Conservation (phyloP, 2,888 invertebrate genomes). For the Ecliptopera silaceata region DNA sequence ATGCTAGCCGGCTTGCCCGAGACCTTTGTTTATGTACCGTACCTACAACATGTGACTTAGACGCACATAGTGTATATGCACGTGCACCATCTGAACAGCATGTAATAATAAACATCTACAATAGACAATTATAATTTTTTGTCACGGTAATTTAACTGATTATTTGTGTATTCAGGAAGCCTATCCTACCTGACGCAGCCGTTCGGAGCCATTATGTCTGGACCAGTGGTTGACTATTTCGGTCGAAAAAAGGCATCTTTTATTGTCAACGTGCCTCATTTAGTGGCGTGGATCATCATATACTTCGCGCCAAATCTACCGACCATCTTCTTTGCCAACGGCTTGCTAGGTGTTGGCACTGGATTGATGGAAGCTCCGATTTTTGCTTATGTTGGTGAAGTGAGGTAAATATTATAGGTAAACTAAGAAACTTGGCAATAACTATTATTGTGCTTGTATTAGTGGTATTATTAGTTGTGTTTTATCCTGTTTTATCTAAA, state of each 20-base stretch:
- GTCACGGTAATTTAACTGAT: no score
- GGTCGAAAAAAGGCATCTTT: conserved; percentile 81
- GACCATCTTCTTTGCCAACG: conserved; percentile 73
- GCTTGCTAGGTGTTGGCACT: conserved; percentile 79
- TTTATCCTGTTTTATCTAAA: no score
- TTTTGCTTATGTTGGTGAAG: conserved; percentile 83
- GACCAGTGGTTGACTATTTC: conserved; percentile 78
- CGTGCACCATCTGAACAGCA: no score
- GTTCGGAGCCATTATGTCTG: conserved; percentile 79
- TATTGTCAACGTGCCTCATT: conserved; percentile 80
- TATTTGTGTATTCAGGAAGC: conserved; percentile 68
- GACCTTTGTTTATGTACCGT: no score
- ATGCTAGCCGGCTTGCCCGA: no score
- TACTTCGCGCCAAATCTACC: conserved; percentile 73
- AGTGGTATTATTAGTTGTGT: no score
- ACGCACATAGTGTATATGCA: no score
- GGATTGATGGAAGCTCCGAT: conserved; percentile 84
- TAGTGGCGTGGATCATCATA: conserved; percentile 81
- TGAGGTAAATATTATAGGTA: conserved; percentile 61
- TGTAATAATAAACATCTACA: no score
- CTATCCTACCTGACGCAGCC: conserved; percentile 82
- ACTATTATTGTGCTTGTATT: no score
- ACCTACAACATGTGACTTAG: no score
- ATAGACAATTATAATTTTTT: no score
- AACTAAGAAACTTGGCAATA: no score